Base-by-base conservation (phyloP, 2,113 vertebrate species). In the Entelurus aequoreus region DNA sequence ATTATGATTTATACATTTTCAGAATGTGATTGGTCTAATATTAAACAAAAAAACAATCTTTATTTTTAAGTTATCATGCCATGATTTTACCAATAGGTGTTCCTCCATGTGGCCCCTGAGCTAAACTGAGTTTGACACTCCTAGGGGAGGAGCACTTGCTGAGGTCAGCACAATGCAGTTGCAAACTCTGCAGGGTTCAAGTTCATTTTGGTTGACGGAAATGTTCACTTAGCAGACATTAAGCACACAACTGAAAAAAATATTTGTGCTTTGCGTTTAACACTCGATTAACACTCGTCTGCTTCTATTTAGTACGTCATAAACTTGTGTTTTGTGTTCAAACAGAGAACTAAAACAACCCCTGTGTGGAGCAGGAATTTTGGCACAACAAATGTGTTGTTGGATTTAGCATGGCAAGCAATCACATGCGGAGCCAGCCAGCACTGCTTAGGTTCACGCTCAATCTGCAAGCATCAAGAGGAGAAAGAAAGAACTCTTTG, bases 281-380 rank as follows among this genome's bases (percentile, higher is more conserved):
- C 68, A 16, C 48, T n/a, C 16, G 0, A 19, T 57, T 14, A n/a
- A 56, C 36, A 16, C 35, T 59, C 46, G 7, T 14, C 49, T 53
- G 21, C 14, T 48, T 58, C 21, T 35, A 35, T 21, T 65, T 5
- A n/a, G 1, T 64, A 19, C 6, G n/a, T 5, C n/a, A 40, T 1
- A n/a, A 56, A 42, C 54, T 51, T 51, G 49, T 51, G 15, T 51
- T 16, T 51, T 51, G 6, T n/a, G 10, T 40, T 56, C 35, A 36
- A 38, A 56, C 14, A 16, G 40, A 57, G 36, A 57, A 16, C 8
- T 57, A 19, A 38, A 57, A 57, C n/a, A 9, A 57, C 14, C 80
- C 75, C 61, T 77, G 79, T 83, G 83, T 74, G 75, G 73, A 83
- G 65, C 51, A 59, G 71, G 79, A 76, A 79, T 83, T 28, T 86